Base-by-base conservation (phyloP, 2,888 invertebrate genomes). In the Protophormia terraenovae region DNA sequence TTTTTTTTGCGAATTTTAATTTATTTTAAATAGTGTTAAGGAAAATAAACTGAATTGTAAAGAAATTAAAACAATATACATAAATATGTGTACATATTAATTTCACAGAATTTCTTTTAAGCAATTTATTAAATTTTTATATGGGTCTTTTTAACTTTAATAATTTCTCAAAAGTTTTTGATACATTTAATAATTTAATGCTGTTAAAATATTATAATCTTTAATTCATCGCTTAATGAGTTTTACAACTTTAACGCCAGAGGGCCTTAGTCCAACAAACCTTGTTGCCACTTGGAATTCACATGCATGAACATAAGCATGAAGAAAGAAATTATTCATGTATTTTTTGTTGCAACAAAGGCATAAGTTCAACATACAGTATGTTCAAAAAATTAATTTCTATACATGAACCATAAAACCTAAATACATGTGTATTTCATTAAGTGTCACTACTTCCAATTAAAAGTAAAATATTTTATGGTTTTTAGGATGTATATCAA, bases 221-320 rank as follows among this genome's bases (percentile, higher is more conserved):
- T 32, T 53, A 53, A 62, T 71, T 73, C 47, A 38, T 27, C 29
- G 35, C 35, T 75, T 81, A 75, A 75, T 75, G 75, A 60, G 32
- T 69, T 81, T 81, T 62, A 69, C 69, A 69, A 32, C 67, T 24
- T 60, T 53, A 62, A 75, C 22, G 41, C 75, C 73, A 55, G 67
- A 75, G 67, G 81, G 67, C 32, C 35, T 60, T 73, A 38, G 45
- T 38, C 55, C 45, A 79, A 41, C 64, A 45, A 55, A 72, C 10
- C 19, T 45, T 55, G 45, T 55, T 80, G 50, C 67, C 66, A 73
- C 58, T 67, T 81, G 27, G 7, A 35, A 60, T 58, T 67, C 50
- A 47, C 22, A 69, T 29, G 64, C 53, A 66, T 27, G 6, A 75
- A 64, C 29, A 55, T 27, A 62, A 50, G 55, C 32, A 66, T n/a